Evolutionary conservation across 1,140 invertebrate species (phyloP).

Genomic region (Bathynomus jamesi): DNA sequence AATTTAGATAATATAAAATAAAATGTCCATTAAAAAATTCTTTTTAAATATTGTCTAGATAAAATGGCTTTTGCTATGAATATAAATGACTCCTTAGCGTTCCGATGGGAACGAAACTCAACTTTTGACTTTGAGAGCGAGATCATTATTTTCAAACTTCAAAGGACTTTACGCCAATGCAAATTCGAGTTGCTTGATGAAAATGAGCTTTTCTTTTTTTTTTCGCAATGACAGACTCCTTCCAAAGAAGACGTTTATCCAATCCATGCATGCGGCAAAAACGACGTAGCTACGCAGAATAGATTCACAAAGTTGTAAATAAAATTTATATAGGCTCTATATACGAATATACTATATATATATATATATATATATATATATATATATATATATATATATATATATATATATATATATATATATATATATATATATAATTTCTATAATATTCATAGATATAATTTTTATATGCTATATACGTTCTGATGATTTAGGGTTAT

Average conservation of each 20-base stretch:
- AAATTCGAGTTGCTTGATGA: too few relatives aligned
- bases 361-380: not conserved
- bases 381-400: not conserved
- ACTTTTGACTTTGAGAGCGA: not conserved
- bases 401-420: not conserved
- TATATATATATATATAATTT: not conserved
- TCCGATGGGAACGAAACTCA: not conserved
- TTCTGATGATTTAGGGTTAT: not conserved
- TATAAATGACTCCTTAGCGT: not conserved
- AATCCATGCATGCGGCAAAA: too few relatives aligned
- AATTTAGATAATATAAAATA: not conserved
- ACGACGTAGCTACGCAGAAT: too few relatives aligned
- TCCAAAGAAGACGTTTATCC: too few relatives aligned
- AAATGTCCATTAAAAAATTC: not conserved
- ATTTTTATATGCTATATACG: not conserved
- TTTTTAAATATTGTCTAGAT: not conserved
- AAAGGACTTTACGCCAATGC: too few relatives aligned
- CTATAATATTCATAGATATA: too few relatives aligned
- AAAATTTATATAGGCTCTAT: too few relatives aligned
- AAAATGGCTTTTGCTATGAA: not conserved
- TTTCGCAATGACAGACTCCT: too few relatives aligned
- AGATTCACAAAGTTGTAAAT: too few relatives aligned
- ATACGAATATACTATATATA: not conserved
- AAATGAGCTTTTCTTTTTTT: too few relatives aligned
- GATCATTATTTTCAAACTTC: too few relatives aligned